Evolutionary conservation across 2,888 invertebrate species (phyloP).

Genomic region (Trichopoda pennipes): DNA sequence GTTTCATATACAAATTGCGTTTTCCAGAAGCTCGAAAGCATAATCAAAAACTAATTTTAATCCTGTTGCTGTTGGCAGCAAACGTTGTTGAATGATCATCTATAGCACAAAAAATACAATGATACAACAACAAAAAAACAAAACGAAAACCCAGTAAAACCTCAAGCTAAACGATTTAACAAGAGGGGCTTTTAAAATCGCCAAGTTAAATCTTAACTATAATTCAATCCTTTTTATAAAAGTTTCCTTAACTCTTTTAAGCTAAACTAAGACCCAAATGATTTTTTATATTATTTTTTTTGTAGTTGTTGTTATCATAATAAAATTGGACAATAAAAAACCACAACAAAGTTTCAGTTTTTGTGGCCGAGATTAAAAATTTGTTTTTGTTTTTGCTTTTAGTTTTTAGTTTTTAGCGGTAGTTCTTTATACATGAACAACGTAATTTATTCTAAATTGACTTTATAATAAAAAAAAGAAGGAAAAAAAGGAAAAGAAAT

Average conservation of each 20-base stretch:
- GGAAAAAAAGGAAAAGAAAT: no score
- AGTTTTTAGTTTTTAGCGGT: conserved; percentile 36
- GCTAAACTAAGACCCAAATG: conserved; percentile 30
- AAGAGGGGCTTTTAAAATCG: conserved; percentile 10
- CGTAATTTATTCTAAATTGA: conserved; percentile 65
- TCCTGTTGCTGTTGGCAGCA: conserved; percentile 79
- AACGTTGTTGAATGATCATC: conserved; percentile 38
- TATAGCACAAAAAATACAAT: neutral
- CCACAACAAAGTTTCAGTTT: conserved; percentile 57
- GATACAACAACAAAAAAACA: conserved; percentile 5
- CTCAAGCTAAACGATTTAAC: conserved; percentile 12
- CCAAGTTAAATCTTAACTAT: neutral
- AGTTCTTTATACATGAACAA: conserved; percentile 62
- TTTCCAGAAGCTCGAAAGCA: conserved; percentile 81
- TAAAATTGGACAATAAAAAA: conserved; percentile 47
- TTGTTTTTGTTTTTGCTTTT: conserved; percentile 10
- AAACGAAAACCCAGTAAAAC: neutral
- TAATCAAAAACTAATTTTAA: conserved; percentile 81
- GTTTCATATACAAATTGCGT: conserved; percentile 77
- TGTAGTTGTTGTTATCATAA: conserved; percentile 31
- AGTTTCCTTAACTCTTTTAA: neutral
- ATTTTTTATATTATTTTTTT: neutral
- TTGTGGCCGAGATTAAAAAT: conserved; percentile 21
- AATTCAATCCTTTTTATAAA: neutral
- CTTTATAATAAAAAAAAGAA: conserved; percentile 22